phyloP scores from a whole-genome alignment of 1,140 invertebrate species.

The Zaprionus tsacasi region DNA sequence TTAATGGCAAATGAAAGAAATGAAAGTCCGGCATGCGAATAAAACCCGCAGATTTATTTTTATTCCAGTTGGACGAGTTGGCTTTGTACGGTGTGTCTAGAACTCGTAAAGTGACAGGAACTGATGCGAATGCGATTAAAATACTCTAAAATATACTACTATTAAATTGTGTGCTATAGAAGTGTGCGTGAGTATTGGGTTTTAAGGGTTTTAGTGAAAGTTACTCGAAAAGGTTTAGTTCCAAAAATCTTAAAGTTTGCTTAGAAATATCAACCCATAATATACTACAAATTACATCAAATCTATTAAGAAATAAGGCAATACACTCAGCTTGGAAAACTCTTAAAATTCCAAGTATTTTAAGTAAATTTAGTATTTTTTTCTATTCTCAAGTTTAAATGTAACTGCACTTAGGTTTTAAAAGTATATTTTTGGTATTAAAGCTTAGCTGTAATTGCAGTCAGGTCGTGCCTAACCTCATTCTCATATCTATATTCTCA shows the following conservation, averaged over 20 bases:
- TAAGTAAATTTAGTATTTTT: not conserved
- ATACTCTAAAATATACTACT: not conserved
- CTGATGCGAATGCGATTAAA: not conserved
- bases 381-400: not conserved
- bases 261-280: too few species aligned
- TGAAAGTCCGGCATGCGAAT: not conserved
- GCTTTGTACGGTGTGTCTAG: not conserved
- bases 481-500: too few species aligned
- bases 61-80: not conserved
- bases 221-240: not conserved
- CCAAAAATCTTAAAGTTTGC: too few species aligned
- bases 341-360: not conserved
- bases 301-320: too few species aligned
- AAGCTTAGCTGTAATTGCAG: too few species aligned
- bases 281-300: too few species aligned
- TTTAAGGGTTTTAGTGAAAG: not conserved
- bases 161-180: not conserved
- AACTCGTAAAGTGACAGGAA: not conserved
- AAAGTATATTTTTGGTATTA: too few species aligned
- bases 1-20: conserved; percentile 21
- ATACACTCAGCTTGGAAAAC: not conserved
- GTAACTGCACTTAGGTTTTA: too few species aligned
- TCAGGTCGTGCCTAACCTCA: too few species aligned
- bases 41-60: not conserved
- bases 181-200: not conserved